Conservation (phyloP, 2,888 invertebrate species). For the Ormyrus rosae region DNA sequence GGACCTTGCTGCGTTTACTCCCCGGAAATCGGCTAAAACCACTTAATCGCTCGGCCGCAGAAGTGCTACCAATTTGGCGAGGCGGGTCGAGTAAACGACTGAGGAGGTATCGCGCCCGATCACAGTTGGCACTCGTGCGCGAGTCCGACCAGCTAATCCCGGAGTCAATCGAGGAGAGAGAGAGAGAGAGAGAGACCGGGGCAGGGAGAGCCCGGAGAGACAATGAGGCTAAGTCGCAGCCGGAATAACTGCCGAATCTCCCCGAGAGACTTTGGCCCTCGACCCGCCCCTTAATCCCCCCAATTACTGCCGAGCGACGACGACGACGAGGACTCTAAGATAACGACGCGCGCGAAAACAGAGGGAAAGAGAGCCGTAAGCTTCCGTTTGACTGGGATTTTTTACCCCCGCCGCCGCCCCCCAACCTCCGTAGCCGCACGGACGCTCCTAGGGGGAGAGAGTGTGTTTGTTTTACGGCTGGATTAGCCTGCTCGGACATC, state of each 20-base stretch:
- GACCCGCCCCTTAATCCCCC: slow-evolving; percentile 34
- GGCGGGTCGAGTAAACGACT: slow-evolving; percentile 57
- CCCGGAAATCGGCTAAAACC: slow-evolving; percentile 67
- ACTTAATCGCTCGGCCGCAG: slow-evolving; percentile 72
- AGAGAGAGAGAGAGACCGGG: slow-evolving; percentile 16
- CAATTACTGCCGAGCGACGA: slow-evolving; percentile 37
- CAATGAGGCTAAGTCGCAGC: slow-evolving; percentile 40
- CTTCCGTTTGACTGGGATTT: slow-evolving; percentile 12
- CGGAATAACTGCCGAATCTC: slow-evolving; percentile 37
- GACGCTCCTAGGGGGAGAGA: not conserved
- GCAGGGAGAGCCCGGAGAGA: not conserved
- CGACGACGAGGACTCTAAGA: slow-evolving; percentile 17
- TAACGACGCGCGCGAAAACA: slow-evolving; percentile 9
- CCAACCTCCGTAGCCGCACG: not conserved
- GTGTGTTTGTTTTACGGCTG: not conserved
- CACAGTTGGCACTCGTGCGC: slow-evolving; percentile 69
- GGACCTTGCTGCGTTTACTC: not conserved
- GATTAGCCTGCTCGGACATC: slow-evolving; percentile 31
- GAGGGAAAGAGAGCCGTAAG: slow-evolving; percentile 7
- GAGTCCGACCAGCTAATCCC: slow-evolving; percentile 62
- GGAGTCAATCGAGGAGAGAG: slow-evolving; percentile 64
- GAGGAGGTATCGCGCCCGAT: slow-evolving; percentile 61
- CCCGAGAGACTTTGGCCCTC: not conserved
- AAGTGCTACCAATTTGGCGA: slow-evolving; percentile 71
- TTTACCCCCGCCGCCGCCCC: not conserved